Conservation (phyloP, 30 jellyfish, hydroid and myxozoan species). For the Turritopsis dohrnii region DNA sequence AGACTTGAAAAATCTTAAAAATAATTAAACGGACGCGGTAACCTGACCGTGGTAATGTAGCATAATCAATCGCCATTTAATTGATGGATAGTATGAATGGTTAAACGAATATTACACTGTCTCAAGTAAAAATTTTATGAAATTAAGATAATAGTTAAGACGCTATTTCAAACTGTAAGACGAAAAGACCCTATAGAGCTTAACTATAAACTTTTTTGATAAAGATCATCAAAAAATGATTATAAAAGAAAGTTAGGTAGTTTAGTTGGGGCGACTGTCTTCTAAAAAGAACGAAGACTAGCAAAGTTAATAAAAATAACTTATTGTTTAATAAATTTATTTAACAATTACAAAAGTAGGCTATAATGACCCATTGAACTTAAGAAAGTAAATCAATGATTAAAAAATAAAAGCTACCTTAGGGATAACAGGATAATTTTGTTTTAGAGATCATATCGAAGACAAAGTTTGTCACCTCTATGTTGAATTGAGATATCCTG, state of each 20-base stretch:
- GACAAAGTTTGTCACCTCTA: constrained; percentile 63
- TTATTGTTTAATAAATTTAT: constrained; percentile 19
- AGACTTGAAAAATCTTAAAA: background rate
- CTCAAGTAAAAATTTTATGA: constrained; percentile 22
- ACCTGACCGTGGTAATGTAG: constrained; percentile 74
- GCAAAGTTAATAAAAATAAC: constrained; percentile 3
- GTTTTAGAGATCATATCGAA: constrained; percentile 52
- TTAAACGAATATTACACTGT: constrained; percentile 44
- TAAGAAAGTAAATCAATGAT: background rate
- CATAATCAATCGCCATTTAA: constrained; percentile 60
- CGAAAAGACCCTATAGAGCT: constrained; percentile 21
- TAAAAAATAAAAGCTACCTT: constrained; percentile 45
- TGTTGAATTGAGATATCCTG: constrained; percentile 61
- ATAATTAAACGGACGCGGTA: constrained; percentile 43
- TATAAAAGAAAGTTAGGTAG: constrained; percentile 5
- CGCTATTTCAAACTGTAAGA: constrained; percentile 28
- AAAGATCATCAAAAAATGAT: background rate
- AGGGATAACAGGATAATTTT: constrained; percentile 70
- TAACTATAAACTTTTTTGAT: background rate
- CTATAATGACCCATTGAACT: constrained; percentile 34
- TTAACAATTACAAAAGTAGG: constrained; percentile 34
- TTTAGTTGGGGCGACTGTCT: constrained; percentile 48
- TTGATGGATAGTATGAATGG: constrained; percentile 60
- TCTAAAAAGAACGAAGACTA: constrained; percentile 16
- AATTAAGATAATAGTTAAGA: constrained; percentile 37